Conservation (phyloP, 2,113 vertebrate species). For the Erpornis zantholeuca region DNA sequence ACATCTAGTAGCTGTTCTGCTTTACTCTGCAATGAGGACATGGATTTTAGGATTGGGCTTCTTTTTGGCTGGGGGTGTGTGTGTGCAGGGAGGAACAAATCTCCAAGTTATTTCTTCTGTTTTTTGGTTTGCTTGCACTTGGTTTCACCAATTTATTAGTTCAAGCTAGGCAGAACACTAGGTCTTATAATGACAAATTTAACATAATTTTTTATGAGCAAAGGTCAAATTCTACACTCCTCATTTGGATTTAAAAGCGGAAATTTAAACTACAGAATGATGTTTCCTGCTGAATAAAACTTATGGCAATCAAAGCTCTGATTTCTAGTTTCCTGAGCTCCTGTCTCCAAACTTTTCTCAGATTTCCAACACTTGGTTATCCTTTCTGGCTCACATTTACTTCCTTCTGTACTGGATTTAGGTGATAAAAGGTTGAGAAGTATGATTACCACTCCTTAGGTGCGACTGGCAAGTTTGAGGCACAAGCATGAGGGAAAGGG, state of each 20-base stretch:
- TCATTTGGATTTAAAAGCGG: slow-evolving; percentile 64
- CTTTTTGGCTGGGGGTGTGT: accelerated
- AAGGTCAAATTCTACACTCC: slow-evolving; percentile 42
- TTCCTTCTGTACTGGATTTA: slow-evolving; percentile 33
- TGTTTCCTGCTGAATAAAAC: slow-evolving; percentile 66
- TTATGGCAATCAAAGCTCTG: slow-evolving; percentile 59
- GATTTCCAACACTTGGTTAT: slow-evolving; percentile 45
- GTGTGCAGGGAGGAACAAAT: background rate
- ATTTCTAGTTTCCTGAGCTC: slow-evolving; percentile 57
- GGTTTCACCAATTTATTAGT: background rate
- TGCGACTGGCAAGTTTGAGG: background rate
- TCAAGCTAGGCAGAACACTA: background rate
- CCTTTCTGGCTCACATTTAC: slow-evolving; percentile 21
- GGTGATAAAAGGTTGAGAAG: slow-evolving; percentile 34
- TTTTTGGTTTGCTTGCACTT: background rate
- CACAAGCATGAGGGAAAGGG: background rate
- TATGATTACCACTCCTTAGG: slow-evolving; percentile 8
- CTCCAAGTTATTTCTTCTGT: background rate
- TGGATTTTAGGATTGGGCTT: background rate
- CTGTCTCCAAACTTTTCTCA: slow-evolving; percentile 62
- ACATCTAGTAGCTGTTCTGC: background rate
- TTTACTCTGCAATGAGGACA: background rate
- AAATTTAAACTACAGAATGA: slow-evolving; percentile 69
- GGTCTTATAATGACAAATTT: slow-evolving; percentile 5
- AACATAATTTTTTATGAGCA: slow-evolving; percentile 46